phyloP scores from a whole-genome alignment of 2,888 invertebrate genomes.

The Drepana falcataria region DNA sequence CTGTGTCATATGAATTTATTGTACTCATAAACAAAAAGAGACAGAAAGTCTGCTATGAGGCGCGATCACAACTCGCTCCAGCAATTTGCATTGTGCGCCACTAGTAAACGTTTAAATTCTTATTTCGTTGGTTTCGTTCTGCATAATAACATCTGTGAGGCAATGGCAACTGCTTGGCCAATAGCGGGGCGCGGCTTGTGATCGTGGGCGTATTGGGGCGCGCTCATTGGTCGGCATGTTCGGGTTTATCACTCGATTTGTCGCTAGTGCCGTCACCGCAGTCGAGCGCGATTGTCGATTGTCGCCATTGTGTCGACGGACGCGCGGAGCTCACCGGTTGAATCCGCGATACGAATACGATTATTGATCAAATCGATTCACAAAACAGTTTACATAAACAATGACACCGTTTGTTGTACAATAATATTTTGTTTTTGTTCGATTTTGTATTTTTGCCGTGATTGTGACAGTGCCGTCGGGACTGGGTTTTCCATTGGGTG shows the following conservation, averaged over 20 bases:
- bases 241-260: slow-evolving; percentile 74
- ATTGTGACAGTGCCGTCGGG: slow-evolving; percentile 49
- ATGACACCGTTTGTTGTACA: slow-evolving; percentile 31
- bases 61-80: slow-evolving; percentile 61
- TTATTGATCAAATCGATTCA: slow-evolving; percentile 51
- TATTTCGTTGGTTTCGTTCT: slow-evolving; percentile 74
- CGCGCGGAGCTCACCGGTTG: slow-evolving; percentile 56
- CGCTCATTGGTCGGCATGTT: slow-evolving; percentile 56
- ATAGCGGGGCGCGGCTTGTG: slow-evolving; percentile 54
- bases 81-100: slow-evolving; percentile 74
- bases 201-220: slow-evolving; percentile 69
- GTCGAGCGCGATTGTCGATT: slow-evolving; percentile 75
- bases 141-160: slow-evolving; percentile 77
- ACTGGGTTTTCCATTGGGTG: slow-evolving; percentile 34
- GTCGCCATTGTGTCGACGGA: slow-evolving; percentile 72
- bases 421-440: slow-evolving; percentile 3
- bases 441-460: slow-evolving; percentile 4
- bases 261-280: slow-evolving; percentile 67
- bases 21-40: slow-evolving; percentile 46
- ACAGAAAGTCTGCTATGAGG: slow-evolving; percentile 55
- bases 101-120: slow-evolving; percentile 75
- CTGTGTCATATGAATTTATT: slow-evolving; percentile 47
- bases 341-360: slow-evolving; percentile 55
- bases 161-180: slow-evolving; percentile 76
- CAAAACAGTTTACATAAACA: slow-evolving; percentile 39